phyloP scores from a whole-genome alignment of 2,888 invertebrate genomes.

The Aplocera efformata region DNA sequence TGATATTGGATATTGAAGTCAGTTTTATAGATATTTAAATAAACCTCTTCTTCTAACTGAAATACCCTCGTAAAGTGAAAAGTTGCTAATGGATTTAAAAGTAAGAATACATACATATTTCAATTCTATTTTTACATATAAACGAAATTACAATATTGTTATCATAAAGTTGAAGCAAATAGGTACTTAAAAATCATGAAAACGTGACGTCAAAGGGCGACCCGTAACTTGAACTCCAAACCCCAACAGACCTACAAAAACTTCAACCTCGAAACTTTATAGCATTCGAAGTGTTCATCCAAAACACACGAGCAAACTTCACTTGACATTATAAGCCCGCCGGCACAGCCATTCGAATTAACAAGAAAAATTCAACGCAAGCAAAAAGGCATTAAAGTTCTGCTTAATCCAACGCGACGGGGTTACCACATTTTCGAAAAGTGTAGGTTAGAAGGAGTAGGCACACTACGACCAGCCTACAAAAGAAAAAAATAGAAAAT shows the following conservation, averaged over 20 bases:
- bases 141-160: too few species aligned
- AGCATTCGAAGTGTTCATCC: slow-evolving; percentile 10
- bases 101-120: too few species aligned
- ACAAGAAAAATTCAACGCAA: slow-evolving; percentile 25
- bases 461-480: not conserved
- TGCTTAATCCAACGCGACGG: slow-evolving; percentile 34
- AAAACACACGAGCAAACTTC: slow-evolving; percentile 16
- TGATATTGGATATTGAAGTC: too few species aligned
- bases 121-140: too few species aligned
- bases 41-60: too few species aligned
- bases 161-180: not conserved
- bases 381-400: slow-evolving; percentile 39
- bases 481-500: too few species aligned
- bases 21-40: too few species aligned
- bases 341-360: slow-evolving; percentile 19
- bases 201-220: not conserved
- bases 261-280: slow-evolving; percentile 6
- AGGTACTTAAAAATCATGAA: not conserved
- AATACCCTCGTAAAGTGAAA: too few species aligned
- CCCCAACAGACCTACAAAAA: slow-evolving; percentile 5
- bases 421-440: slow-evolving; percentile 2
- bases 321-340: slow-evolving; percentile 12
- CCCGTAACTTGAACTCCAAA: not conserved
- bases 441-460: not conserved
- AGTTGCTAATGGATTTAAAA: too few species aligned